Evolutionary conservation across 92 coral and sea anemone species (phyloP), one percentile per base, ranked within the genome.

Genomic region (Porites divaricata): DNA sequence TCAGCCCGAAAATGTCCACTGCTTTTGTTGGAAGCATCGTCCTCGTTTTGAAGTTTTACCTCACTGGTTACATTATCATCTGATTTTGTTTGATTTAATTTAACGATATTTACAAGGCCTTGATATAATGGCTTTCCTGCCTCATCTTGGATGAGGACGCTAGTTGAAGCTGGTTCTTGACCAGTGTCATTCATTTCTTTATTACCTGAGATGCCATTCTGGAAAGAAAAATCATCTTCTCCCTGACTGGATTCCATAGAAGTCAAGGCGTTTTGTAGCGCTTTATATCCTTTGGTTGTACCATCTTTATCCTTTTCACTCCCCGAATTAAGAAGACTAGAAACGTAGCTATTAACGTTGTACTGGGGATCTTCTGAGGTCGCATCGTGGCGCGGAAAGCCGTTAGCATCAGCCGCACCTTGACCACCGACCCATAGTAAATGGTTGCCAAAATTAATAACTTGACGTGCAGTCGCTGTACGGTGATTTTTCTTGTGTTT

Each of bases 351-450:
- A 13, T 63, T 71, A 25, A 41, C 86, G 61, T 21, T 59, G 14
- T 70, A 56, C 24, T 61, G 78, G 50, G 58, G 15, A 59, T 19
- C 63, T 16, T 61, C 86, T 49, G 71, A 53, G 12, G 70, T 62
- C 16, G 86, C 62, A 28, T 48, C 73, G 62, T 82, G 86, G 50
- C 86, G 71, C 2, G 86, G 86, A 73, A 72, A 82, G 0, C 86
- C 86, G 70, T 82, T 73, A 8, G 86, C 78, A 62, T 82, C 86
- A 52, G 68, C 86, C 16, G 86, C 61, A 24, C 69, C 51, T 16
- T 82, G 86, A 7, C 71, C 63, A 58, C 86, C 86, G 50, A 82
- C 72, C 86, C 86, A 82, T 16, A 82, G 86, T 16, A 72, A 82
- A 54, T 82, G 86, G 72, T 82, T 82, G n/a, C 79, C 86, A 48